phyloP scores from a whole-genome alignment of 2,797 vertebrate species.

The Mormyrus proboscirostris region DNA sequence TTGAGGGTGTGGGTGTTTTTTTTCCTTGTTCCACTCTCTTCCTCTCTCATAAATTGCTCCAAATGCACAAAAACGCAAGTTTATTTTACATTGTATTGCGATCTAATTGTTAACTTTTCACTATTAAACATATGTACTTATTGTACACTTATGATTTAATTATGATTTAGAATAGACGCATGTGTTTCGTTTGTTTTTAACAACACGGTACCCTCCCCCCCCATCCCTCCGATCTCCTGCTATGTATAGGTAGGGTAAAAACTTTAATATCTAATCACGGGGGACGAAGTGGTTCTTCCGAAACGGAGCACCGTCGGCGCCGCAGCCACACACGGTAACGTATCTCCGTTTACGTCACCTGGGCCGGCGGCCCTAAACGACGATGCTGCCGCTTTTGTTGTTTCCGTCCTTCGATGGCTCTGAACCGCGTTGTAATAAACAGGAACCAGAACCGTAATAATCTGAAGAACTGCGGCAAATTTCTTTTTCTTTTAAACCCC shows the following conservation, averaged over 20 bases:
- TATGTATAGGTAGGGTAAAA: neutral
- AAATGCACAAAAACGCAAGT: neutral
- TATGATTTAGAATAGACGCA: neutral
- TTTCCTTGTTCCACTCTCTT: neutral
- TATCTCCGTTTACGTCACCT: neutral
- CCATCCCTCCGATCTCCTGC: neutral
- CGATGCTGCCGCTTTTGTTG: neutral
- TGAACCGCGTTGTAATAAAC: neutral
- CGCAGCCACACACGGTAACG: neutral
- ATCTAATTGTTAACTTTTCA: neutral
- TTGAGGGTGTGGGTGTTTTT: slow-evolving; percentile 14
- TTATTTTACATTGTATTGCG: neutral
- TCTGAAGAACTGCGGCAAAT: neutral
- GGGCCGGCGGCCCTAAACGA: neutral
- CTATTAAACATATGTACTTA: neutral
- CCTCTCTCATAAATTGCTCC: neutral
- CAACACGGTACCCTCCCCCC: neutral
- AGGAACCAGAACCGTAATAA: neutral
- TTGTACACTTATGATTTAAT: neutral
- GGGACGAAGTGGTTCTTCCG: neutral
- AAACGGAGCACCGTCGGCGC: neutral
- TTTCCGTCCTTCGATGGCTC: neutral
- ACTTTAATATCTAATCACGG: neutral
- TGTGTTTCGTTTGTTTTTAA: neutral
- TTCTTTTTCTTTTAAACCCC: neutral